phyloP scores from a whole-genome alignment of 2,888 invertebrate species.

The Tetramorium bicarinatum region DNA sequence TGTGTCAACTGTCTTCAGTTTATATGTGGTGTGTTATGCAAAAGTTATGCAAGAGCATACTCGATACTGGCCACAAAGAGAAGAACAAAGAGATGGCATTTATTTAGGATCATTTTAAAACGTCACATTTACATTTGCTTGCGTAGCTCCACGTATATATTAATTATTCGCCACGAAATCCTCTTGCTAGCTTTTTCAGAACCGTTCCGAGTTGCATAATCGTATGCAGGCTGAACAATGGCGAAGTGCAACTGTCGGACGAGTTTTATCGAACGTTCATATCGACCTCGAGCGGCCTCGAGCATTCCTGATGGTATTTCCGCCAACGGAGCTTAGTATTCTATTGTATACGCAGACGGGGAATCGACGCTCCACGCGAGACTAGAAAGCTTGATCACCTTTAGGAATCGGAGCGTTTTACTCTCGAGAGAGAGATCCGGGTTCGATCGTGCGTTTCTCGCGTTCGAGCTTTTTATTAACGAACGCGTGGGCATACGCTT shows the following conservation, averaged over 20 bases:
- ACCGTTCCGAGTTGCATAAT: not conserved
- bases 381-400: conserved; percentile 59
- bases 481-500: conserved; percentile 62
- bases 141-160: not conserved
- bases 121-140: not conserved
- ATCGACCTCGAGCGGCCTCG: conserved; percentile 30
- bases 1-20: not conserved
- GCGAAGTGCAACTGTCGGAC: not conserved
- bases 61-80: not conserved
- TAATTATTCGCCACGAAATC: conserved; percentile 41
- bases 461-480: conserved; percentile 57
- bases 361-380: conserved; percentile 18
- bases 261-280: conserved; percentile 32
- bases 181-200: not conserved
- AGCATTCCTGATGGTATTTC: conserved; percentile 30
- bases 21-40: too few relatives aligned
- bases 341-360: not conserved
- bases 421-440: conserved; percentile 70
- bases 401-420: conserved; percentile 20
- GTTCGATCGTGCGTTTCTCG: conserved; percentile 59
- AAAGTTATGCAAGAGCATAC: not conserved
- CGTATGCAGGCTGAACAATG: conserved; percentile 14
- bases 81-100: not conserved
- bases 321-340: conserved; percentile 37
- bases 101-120: not conserved